These are phyloP conservation scores for Sturnus vulgaris DNA, from an alignment of 2,113 vertebrate genomes.

Conservation along the genomic window DNA sequence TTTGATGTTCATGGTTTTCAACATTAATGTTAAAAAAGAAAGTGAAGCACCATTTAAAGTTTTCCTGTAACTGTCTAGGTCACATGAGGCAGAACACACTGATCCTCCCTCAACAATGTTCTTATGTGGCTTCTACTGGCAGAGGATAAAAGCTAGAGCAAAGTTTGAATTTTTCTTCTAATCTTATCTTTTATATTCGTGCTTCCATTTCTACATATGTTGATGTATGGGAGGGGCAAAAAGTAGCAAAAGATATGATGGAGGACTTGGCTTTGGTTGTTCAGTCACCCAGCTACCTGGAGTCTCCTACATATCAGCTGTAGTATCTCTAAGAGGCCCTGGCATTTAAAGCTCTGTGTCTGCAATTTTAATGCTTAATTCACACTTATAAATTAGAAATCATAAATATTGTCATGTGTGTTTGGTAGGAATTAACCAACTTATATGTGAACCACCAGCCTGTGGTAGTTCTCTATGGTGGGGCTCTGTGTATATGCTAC, in stretches of 20 bases:
- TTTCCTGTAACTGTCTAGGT: fast-evolving
- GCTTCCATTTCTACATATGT: background rate
- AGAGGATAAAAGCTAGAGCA: background rate
- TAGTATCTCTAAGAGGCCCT: background rate
- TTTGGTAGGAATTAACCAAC: background rate
- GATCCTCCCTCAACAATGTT: background rate
- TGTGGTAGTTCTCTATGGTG: background rate
- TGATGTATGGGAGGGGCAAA: background rate
- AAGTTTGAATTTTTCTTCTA: background rate
- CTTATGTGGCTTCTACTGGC: background rate
- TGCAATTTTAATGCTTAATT: background rate
- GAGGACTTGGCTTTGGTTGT: background rate
- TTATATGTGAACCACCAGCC: background rate
- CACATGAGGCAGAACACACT: background rate
- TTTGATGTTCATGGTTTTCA: background rate
- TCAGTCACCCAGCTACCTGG: background rate
- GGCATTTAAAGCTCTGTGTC: background rate
- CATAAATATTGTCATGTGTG: background rate
- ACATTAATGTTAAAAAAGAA: background rate
- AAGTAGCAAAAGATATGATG: background rate
- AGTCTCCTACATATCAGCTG: background rate
- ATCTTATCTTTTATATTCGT: background rate
- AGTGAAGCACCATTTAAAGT: background rate
- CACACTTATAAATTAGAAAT: background rate
- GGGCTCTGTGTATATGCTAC: background rate